Evolutionary conservation across 1,140 invertebrate genomes (phyloP).

Genomic region (Scaptomyza pallida): DNA sequence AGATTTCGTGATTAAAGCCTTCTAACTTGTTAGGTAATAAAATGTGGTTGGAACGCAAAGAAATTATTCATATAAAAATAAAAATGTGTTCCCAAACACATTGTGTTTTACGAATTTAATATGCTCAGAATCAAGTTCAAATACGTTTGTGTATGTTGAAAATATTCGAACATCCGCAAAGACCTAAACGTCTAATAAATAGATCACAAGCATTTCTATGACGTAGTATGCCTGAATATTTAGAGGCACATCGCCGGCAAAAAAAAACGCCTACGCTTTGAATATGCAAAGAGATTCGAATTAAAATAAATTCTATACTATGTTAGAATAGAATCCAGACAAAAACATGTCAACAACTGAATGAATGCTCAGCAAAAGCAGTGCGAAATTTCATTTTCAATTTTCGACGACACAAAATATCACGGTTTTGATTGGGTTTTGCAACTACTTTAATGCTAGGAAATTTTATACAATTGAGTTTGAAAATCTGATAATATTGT

Average conservation of each 20-base stretch:
- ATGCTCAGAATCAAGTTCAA: conserved; percentile 51
- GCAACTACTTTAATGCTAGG: neutral
- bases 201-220: conserved; percentile 43
- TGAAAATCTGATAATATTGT: neutral
- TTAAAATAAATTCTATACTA: conserved; percentile 17
- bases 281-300: conserved; percentile 19
- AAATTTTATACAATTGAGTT: no score
- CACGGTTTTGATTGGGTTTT: neutral
- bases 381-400: neutral
- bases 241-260: conserved; percentile 26
- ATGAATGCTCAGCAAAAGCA: conserved; percentile 14
- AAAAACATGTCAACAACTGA: conserved; percentile 21
- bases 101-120: neutral
- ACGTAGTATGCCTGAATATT: conserved; percentile 42
- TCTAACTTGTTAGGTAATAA: conserved; percentile 52
- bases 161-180: neutral
- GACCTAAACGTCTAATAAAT: conserved; percentile 13
- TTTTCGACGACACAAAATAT: neutral
- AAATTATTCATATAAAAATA: neutral
- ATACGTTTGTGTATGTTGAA: neutral
- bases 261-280: conserved; percentile 49
- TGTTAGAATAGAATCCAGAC: neutral
- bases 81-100: neutral
- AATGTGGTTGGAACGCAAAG: neutral
- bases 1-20: no score